Evolutionary conservation across 2,113 vertebrate genomes (phyloP).

Genomic region (Salvator merianae): DNA sequence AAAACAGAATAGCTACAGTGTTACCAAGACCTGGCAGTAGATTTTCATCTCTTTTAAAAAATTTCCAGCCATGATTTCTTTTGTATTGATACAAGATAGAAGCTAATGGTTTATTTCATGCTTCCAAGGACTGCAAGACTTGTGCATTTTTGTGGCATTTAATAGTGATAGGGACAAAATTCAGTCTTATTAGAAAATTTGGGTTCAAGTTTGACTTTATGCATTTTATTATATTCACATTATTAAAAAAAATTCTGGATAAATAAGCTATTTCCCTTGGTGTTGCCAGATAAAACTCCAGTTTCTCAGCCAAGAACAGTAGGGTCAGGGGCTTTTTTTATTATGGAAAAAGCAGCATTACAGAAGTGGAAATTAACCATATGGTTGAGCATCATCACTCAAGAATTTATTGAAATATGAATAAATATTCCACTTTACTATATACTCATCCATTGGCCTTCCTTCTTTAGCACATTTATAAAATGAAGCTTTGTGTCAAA

Average conservation of each 20-base stretch:
- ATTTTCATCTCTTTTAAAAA: constrained; percentile 1
- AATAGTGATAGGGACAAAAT: neutral
- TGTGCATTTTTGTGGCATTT: neutral
- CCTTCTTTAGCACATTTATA: neutral
- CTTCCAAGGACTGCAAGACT: neutral
- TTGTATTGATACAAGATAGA: neutral
- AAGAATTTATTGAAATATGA: neutral
- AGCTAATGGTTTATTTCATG: neutral
- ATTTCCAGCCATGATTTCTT: neutral
- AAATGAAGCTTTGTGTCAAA: neutral
- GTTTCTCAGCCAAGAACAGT: neutral
- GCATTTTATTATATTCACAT: constrained; percentile 16
- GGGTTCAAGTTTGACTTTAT: constrained; percentile 33
- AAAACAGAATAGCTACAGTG: neutral
- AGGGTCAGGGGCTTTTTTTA: neutral
- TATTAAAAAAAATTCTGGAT: neutral
- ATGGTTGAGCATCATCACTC: neutral
- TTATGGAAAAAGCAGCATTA: neutral
- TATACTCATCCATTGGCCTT: neutral
- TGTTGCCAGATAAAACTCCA: neutral
- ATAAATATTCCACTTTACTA: neutral
- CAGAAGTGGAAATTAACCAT: neutral
- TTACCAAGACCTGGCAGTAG: constrained; percentile 15
- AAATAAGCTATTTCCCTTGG: neutral
- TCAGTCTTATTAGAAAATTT: neutral